Evolutionary conservation across 2,888 invertebrate species (phyloP), one percentile per base, ranked within the genome.

Genomic region (Lacanobia oleracea): DNA sequence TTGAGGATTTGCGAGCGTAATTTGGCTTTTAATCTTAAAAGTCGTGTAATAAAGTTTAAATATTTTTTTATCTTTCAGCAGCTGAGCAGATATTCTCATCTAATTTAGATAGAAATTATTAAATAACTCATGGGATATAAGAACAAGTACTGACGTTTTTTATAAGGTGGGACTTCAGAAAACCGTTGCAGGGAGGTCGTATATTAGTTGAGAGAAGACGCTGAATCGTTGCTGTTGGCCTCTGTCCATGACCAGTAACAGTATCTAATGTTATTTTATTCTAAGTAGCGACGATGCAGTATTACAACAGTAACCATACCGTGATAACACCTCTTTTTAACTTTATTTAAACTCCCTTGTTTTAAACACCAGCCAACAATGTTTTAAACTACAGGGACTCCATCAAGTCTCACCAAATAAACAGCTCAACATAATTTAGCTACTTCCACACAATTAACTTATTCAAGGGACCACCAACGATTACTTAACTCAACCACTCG

Each of bases 391-490:
- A 45, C 2, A 5, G 8, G 3, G 5, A 9, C 9, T 18, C 3
- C 33, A 45, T 37, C 14, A 14, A 54, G n/a, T 23, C 70, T 45
- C 23, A n/a, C 6, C 33, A 33, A 37, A 43, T 1, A 9, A 23
- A 4, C n/a, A 67, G 4, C 18, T 2, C 14, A 21, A 16, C 60
- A 33, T 18, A 18, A 18, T 33, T 16, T 33, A 2, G 12, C n/a
- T 16, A 16, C 37, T 21, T 70, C 9, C 6, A 21, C 21, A 14
- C 14, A 61, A 72, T 1, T 37, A 40, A 67, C 9, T 2, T 48
- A 78, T 65, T 67, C 74, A 56, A 48, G 50, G 7, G 77, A 74
- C 77, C 80, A 80, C 77, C 80, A 78, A 56, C 80, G 76, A 37
- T 48, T 48, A 23, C 40, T 65, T 53, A 56, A 60, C 54, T 64